phyloP scores from a whole-genome alignment of 2,113 vertebrate genomes.

The Emydocephalus ijimae region DNA sequence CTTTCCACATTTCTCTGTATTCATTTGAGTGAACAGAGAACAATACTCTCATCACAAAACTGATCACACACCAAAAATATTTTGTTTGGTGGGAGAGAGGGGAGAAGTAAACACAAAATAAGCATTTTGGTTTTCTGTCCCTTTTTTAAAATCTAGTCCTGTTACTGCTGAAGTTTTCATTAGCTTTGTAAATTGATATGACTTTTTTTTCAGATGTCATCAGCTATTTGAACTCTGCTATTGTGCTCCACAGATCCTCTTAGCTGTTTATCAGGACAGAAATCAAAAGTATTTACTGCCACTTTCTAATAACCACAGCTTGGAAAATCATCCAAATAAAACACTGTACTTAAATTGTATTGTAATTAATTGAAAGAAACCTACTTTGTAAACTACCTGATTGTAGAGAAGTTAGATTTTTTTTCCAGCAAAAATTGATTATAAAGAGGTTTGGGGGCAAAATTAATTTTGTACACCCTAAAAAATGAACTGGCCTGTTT shows the following conservation, averaged over 20 bases:
- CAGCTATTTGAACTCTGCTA: slow-evolving; percentile 42
- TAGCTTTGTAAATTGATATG: slow-evolving; percentile 9
- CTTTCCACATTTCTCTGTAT: neutral
- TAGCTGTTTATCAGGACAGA: slow-evolving; percentile 19
- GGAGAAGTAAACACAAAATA: slow-evolving; percentile 18
- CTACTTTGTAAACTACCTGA: neutral
- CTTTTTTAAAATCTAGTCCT: slow-evolving; percentile 50
- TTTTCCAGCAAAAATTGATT: neutral
- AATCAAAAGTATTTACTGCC: neutral
- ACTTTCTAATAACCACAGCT: neutral
- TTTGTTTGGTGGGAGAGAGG: slow-evolving; percentile 35
- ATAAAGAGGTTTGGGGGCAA: neutral
- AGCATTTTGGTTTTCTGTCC: slow-evolving; percentile 36
- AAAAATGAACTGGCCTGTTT: neutral
- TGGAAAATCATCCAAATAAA: neutral
- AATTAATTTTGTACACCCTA: neutral
- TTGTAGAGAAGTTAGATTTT: neutral
- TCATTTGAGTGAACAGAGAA: slow-evolving; percentile 37
- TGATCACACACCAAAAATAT: slow-evolving; percentile 55
- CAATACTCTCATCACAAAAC: slow-evolving; percentile 54
- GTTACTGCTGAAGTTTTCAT: slow-evolving; percentile 36
- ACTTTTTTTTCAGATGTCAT: slow-evolving; percentile 39
- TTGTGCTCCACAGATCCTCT: slow-evolving; percentile 16
- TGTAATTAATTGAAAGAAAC: neutral
- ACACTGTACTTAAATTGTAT: neutral